phyloP scores from a whole-genome alignment of 2,888 invertebrate genomes.

The Rhorus exstirpatorius region DNA sequence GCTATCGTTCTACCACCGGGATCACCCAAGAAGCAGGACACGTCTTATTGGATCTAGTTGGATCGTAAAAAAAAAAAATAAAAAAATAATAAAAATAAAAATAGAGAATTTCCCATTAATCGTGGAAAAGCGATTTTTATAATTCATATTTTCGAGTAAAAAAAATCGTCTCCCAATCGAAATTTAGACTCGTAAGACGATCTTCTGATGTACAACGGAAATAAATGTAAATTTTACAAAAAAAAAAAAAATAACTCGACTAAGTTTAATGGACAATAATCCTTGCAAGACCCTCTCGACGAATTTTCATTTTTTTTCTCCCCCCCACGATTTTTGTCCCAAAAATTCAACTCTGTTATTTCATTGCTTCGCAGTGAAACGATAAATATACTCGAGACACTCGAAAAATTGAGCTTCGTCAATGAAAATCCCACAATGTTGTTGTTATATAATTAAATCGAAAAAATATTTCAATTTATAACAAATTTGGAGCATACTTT shows the following conservation, averaged over 20 bases:
- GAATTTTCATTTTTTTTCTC: too few species aligned
- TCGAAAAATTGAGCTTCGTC: too few species aligned
- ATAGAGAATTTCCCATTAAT: too few species aligned
- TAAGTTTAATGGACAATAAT: background rate
- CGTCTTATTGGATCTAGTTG: conserved; percentile 31
- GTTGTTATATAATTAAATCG: too few species aligned
- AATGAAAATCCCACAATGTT: too few species aligned
- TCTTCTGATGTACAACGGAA: background rate
- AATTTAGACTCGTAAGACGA: background rate
- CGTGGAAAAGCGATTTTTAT: background rate
- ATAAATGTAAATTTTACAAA: background rate
- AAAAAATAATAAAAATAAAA: background rate
- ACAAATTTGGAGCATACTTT: too few species aligned
- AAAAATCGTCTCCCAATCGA: background rate
- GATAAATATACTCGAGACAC: too few species aligned
- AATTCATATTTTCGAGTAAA: too few species aligned
- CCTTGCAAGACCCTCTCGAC: background rate
- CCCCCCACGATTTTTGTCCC: too few species aligned
- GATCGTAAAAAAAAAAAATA: background rate
- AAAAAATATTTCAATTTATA: too few species aligned
- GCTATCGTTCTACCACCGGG: conserved; percentile 71
- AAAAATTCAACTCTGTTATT: too few species aligned
- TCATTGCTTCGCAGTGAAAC: too few species aligned
- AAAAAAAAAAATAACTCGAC: background rate
- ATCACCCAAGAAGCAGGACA: background rate